Evolutionary conservation across 2,888 invertebrate species (phyloP).

Genomic region (Aphodius sticticus): DNA sequence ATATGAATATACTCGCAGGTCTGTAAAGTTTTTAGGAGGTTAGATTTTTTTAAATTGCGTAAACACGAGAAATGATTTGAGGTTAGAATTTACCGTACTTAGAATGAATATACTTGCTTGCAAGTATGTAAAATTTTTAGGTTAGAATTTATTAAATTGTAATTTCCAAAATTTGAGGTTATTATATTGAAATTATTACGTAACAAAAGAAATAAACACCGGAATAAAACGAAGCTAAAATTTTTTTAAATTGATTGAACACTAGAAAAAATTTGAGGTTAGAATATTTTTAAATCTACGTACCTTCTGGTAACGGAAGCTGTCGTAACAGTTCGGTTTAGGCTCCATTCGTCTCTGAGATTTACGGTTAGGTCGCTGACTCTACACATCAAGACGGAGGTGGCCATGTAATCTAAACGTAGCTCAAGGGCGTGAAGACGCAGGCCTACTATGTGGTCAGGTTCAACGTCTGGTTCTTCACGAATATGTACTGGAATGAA

Average conservation of each 20-base stretch:
- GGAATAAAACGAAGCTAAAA: too few relatives aligned
- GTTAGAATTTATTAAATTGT: too few relatives aligned
- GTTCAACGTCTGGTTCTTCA: conserved; percentile 90
- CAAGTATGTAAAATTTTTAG: too few relatives aligned
- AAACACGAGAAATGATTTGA: background rate
- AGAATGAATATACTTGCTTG: too few relatives aligned
- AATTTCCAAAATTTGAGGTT: too few relatives aligned
- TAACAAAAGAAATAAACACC: too few relatives aligned
- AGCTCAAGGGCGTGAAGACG: conserved; percentile 87
- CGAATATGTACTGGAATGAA: conserved; percentile 76
- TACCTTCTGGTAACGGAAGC: conserved; percentile 70
- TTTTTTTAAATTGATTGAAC: background rate
- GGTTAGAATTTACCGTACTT: too few relatives aligned
- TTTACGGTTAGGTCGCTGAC: conserved; percentile 84
- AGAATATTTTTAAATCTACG: background rate
- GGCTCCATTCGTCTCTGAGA: conserved; percentile 89
- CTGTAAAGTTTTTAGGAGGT: conserved; percentile 56
- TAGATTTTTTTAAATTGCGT: background rate
- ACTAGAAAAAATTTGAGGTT: background rate
- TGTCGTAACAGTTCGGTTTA: conserved; percentile 62
- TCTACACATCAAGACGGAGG: conserved; percentile 91
- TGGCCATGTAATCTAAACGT: conserved; percentile 97
- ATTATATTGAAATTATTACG: too few relatives aligned
- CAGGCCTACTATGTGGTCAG: conserved; percentile 85
- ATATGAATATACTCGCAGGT: conserved; percentile 89